Conservation (phyloP, 1,140 invertebrate species). For the Sitodiplosis mosellana region DNA sequence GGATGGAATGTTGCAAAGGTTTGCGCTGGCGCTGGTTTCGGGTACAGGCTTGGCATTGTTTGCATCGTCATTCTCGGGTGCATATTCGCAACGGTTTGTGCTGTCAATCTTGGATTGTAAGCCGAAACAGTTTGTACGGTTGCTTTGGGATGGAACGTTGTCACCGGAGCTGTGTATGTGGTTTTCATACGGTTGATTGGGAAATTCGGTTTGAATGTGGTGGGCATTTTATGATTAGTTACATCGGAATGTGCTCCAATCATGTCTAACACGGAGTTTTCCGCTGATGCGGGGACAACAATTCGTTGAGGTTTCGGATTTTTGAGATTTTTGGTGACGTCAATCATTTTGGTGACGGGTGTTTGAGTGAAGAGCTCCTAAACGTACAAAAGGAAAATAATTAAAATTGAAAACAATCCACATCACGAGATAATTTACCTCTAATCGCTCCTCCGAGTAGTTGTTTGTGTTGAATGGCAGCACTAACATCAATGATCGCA, state of each 20-base stretch:
- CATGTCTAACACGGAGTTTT: background rate
- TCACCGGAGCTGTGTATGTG: constrained; percentile 8
- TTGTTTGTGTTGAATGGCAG: constrained; percentile 32
- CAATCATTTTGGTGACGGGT: constrained; percentile 19
- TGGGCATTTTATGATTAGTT: constrained; percentile 8
- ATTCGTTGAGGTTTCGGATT: constrained; percentile 1
- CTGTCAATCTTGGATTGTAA: constrained; percentile 13
- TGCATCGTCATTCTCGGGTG: too few species aligned
- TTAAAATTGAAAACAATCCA: background rate
- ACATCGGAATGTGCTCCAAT: background rate
- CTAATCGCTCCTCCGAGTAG: constrained; percentile 21
- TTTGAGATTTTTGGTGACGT: background rate
- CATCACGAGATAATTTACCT: constrained; percentile 8
- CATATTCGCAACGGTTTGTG: background rate
- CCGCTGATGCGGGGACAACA: background rate
- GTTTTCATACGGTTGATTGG: background rate
- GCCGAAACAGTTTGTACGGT: constrained; percentile 6
- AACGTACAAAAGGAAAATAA: background rate
- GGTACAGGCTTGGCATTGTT: too few species aligned
- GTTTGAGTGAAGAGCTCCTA: constrained; percentile 21
- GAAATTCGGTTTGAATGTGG: constrained; percentile 19
- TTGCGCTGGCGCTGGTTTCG: too few species aligned
- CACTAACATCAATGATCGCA: constrained; percentile 34
- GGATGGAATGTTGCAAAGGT: too few species aligned
- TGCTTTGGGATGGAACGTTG: constrained; percentile 18